Evolutionary conservation across 2,888 invertebrate species (phyloP).

Genomic region (Drepanosiphum platanoidis): DNA sequence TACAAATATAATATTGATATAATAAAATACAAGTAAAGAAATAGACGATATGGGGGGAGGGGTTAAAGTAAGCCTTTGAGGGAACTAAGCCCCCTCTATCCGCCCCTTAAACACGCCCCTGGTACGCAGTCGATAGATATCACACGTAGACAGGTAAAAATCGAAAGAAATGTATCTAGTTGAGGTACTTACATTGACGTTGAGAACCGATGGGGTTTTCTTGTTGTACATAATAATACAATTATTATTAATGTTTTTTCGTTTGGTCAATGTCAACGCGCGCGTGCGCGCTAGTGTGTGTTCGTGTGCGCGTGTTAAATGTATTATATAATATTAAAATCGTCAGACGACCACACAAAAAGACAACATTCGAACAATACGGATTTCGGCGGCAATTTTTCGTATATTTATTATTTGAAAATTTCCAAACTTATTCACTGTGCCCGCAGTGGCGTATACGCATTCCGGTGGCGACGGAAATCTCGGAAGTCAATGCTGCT

Average conservation of each 20-base stretch:
- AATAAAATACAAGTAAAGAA: too few relatives aligned
- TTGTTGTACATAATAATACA: constrained; percentile 46
- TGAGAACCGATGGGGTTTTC: constrained; percentile 28
- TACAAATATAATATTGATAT: too few relatives aligned
- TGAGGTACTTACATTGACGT: constrained; percentile 49
- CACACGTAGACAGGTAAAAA: not conserved
- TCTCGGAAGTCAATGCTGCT: constrained; percentile 21
- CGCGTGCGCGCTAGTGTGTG: not conserved
- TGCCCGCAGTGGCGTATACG: not conserved
- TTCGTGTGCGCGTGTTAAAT: not conserved
- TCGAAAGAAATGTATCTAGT: not conserved
- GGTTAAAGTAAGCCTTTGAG: too few relatives aligned
- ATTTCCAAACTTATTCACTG: not conserved
- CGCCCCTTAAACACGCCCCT: too few relatives aligned
- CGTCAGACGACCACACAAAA: not conserved
- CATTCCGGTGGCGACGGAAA: constrained; percentile 31
- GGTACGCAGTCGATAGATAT: not conserved
- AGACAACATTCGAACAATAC: not conserved
- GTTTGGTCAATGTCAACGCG: constrained; percentile 6
- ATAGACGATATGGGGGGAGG: too few relatives aligned
- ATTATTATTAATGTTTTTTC: constrained; percentile 9
- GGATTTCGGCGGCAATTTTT: not conserved
- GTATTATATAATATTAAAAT: too few relatives aligned
- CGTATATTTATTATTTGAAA: not conserved
- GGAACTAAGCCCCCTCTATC: too few relatives aligned